Evolutionary conservation across 2,888 invertebrate genomes (phyloP).

Genomic region (Apantesis nais): DNA sequence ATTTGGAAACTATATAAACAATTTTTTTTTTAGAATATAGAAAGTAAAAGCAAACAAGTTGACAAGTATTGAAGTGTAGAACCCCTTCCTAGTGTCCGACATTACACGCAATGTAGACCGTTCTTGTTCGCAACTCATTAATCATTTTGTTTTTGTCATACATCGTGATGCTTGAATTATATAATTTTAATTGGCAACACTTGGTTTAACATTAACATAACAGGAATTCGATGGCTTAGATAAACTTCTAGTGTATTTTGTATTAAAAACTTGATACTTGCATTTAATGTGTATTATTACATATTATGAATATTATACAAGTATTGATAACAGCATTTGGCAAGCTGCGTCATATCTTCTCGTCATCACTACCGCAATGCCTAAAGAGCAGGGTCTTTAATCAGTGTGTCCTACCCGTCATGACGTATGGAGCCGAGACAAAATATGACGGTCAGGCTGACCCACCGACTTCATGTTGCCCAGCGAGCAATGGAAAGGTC

Average conservation of each 20-base stretch:
- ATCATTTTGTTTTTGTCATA: slow-evolving; percentile 61
- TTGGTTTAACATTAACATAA: slow-evolving; percentile 31
- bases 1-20: not conserved
- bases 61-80: not conserved
- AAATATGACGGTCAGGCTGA: no score
- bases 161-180: slow-evolving; percentile 62
- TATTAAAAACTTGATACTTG: not conserved
- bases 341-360: no score
- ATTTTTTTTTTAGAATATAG: no score
- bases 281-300: not conserved
- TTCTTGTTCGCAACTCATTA: slow-evolving; percentile 61
- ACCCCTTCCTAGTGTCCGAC: not conserved
- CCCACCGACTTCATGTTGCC: no score
- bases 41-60: not conserved
- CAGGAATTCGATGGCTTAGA: not conserved
- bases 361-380: no score
- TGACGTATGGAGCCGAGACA: no score
- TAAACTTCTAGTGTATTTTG: not conserved
- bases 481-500: no score
- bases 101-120: slow-evolving; percentile 18
- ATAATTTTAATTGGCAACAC: slow-evolving; percentile 68
- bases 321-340: no score
- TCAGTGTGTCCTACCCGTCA: no score
- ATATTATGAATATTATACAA: not conserved
- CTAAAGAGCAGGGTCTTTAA: no score